Evolutionary conservation across 2,797 vertebrate genomes (phyloP).

Genomic region (Oreonectes daqikongensis): DNA sequence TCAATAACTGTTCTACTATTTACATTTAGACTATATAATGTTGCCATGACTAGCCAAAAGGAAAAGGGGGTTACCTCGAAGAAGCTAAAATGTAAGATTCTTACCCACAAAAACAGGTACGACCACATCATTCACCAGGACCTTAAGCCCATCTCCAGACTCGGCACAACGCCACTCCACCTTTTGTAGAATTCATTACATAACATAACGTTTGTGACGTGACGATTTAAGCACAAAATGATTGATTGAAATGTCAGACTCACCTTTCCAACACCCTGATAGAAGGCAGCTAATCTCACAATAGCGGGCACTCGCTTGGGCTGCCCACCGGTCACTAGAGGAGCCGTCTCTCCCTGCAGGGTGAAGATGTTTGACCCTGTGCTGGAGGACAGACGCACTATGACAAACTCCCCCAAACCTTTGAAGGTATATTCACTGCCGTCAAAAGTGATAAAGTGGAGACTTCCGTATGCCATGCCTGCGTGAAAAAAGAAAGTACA

Average conservation of each 20-base stretch:
- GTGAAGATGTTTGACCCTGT: slow-evolving; percentile 84
- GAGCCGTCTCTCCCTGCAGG: slow-evolving; percentile 78
- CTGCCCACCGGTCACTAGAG: slow-evolving; percentile 62
- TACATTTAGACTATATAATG: not conserved
- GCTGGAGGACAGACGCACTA: slow-evolving; percentile 78
- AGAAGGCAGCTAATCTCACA: slow-evolving; percentile 79
- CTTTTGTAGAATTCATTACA: slow-evolving; percentile 62
- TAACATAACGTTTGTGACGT: not conserved
- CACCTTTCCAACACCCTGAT: slow-evolving; percentile 84
- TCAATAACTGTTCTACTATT: not conserved
- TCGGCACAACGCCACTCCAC: slow-evolving; percentile 78
- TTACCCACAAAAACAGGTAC: slow-evolving; percentile 75
- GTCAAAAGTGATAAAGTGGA: slow-evolving; percentile 83
- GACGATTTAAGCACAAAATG: not conserved
- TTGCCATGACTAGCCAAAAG: not conserved
- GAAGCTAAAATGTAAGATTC: not conserved
- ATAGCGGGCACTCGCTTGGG: slow-evolving; percentile 71
- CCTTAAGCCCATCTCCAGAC: slow-evolving; percentile 66
- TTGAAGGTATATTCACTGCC: slow-evolving; percentile 80
- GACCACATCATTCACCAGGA: slow-evolving; percentile 75
- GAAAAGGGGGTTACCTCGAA: not conserved
- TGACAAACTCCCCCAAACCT: slow-evolving; percentile 80
- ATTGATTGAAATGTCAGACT: slow-evolving; percentile 9
- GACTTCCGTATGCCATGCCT: slow-evolving; percentile 80
- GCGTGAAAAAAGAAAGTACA: slow-evolving; percentile 30